phyloP scores from a whole-genome alignment of 2,113 vertebrate species.

The Arizona elegans region DNA sequence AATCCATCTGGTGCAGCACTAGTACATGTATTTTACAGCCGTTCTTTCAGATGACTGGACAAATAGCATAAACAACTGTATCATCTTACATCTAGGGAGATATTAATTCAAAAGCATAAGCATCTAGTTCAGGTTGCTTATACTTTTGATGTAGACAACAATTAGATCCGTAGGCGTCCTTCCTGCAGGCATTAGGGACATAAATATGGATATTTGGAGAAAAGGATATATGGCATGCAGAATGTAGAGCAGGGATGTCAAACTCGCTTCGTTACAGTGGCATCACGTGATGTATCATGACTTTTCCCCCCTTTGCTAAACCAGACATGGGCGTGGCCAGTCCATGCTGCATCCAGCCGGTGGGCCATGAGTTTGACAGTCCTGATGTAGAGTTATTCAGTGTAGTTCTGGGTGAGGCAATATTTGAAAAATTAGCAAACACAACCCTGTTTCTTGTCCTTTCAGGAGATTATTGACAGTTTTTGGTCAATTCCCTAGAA shows the following conservation, averaged over 20 bases:
- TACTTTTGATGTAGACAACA: background rate
- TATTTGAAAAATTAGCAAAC: background rate
- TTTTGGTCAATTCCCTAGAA: background rate
- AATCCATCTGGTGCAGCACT: background rate
- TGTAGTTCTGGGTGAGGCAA: background rate
- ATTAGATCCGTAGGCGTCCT: background rate
- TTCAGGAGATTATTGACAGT: background rate
- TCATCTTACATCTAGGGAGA: background rate
- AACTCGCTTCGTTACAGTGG: too few relatives aligned
- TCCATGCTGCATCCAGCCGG: rapidly evolving
- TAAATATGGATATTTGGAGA: background rate
- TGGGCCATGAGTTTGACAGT: too few relatives aligned
- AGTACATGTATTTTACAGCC: background rate
- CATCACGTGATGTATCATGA: too few relatives aligned
- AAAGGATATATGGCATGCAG: background rate
- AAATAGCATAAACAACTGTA: background rate
- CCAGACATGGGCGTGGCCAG: too few relatives aligned
- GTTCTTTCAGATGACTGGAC: background rate
- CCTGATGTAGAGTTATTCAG: background rate
- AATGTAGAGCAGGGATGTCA: background rate
- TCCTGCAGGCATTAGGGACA: background rate
- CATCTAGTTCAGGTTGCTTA: background rate
- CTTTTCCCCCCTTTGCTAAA: too few relatives aligned
- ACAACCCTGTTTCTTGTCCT: background rate
- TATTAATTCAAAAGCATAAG: background rate